Conservation (phyloP, 2,888 invertebrate genomes). For the Linnaemya tessellans region DNA sequence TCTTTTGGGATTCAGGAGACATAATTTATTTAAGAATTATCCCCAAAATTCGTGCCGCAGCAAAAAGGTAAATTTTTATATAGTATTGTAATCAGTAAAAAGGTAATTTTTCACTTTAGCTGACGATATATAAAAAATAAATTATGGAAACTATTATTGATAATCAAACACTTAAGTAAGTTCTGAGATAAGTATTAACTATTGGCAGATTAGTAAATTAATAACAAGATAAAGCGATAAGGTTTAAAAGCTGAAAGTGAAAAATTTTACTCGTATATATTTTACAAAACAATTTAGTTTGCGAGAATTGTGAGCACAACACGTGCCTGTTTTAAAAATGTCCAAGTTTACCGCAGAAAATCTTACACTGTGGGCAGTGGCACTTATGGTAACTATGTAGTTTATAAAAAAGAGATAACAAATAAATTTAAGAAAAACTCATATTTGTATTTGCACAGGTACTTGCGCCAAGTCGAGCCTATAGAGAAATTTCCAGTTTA, state of each 20-base stretch:
- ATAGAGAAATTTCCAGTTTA: constrained; percentile 66
- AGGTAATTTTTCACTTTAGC: no score
- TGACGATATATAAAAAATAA: no score
- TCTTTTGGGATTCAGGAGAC: no score
- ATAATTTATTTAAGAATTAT: no score
- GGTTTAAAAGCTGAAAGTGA: neutral
- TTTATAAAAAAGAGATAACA: neutral
- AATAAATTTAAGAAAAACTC: neutral
- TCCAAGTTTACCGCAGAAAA: neutral
- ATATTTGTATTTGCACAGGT: neutral
- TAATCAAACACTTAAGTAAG: no score
- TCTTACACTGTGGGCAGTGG: neutral
- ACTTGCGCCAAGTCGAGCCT: constrained; percentile 23
- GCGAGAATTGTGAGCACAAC: constrained; percentile 13
- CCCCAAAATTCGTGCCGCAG: no score
- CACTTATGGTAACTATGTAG: constrained; percentile 42
- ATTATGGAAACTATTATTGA: no score
- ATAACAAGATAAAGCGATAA: constrained; percentile 23
- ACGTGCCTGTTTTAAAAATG: constrained; percentile 17
- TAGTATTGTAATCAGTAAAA: no score
- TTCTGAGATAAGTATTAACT: constrained; percentile 21
- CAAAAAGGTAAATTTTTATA: no score
- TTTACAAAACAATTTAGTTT: constrained; percentile 20
- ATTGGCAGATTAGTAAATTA: constrained; percentile 11
- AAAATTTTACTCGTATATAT: no score